Base-by-base conservation (phyloP, 2,888 invertebrate genomes). In the Odontocolon sp. region DNA sequence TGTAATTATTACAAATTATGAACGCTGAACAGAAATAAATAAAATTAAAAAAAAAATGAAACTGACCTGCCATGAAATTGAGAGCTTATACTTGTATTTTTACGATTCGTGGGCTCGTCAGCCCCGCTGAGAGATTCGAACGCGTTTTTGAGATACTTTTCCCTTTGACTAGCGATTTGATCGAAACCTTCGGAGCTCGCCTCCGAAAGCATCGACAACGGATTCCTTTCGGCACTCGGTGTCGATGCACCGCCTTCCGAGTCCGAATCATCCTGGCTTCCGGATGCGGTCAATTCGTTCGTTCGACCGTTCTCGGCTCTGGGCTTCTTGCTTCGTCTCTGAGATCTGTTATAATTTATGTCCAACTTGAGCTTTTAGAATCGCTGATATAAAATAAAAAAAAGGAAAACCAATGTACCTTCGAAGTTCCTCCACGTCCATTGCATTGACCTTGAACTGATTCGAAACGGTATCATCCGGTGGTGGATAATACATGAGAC, bases 381-480 rank as follows among this genome's bases (percentile, higher is more conserved):
- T n/a, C n/a, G n/a, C n/a, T n/a, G n/a, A n/a, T n/a, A n/a, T n/a
- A n/a, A n/a, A n/a, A n/a, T n/a, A n/a, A n/a, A n/a, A n/a, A n/a
- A n/a, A n/a, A 11, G 21, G 6, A 3, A 6, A 9, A 36, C 26
- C 2, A 33, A 56, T 72, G 11, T 40, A 96, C 90, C 95, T 95
- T 0, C 96, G 92, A 71, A 97, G 90, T 86, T 96, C 96, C 36
- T 96, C 96, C 0, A 94, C 96, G 86, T 97, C 96, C 94, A 97
- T 96, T 66, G 96, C 96, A 87, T 95, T 96, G 40, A 97, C 96
- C 86, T 95, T 96, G 87, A 96, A 97, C 86, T 96, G 96, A 73
- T 95, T 96, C 84, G 86, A 89, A 23, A 87, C 80, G n/a, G 92
- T 93, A 73, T 94, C 93, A 67, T 93, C 93, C 38, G 93, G 93